Conservation (phyloP, 2,797 vertebrate genomes). For the Leptatherina wallacei region DNA sequence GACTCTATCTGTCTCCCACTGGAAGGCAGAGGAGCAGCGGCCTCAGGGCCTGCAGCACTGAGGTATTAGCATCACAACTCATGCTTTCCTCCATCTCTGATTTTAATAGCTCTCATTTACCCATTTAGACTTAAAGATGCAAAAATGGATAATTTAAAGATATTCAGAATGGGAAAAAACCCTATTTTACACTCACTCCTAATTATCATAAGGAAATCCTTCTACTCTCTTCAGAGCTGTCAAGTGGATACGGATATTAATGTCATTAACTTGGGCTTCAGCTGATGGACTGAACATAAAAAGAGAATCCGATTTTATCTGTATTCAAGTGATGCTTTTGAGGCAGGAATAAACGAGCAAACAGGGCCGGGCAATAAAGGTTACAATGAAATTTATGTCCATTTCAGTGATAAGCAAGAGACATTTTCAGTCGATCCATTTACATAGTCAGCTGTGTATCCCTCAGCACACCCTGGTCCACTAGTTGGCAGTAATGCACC, state of each 20-base stretch:
- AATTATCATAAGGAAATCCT: slow-evolving; percentile 53
- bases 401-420: too few relatives aligned
- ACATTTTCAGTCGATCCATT: too few relatives aligned
- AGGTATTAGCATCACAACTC: slow-evolving; percentile 60
- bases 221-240: slow-evolving; percentile 38
- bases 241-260: slow-evolving; percentile 46
- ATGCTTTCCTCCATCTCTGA: slow-evolving; percentile 45
- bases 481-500: too few relatives aligned
- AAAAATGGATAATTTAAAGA: slow-evolving; percentile 76
- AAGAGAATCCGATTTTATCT: background rate
- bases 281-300: slow-evolving; percentile 32
- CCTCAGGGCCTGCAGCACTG: slow-evolving; percentile 57
- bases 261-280: slow-evolving; percentile 27
- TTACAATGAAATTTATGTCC: too few relatives aligned
- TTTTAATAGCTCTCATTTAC: slow-evolving; percentile 67
- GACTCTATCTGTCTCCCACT: slow-evolving; percentile 78
- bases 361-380: background rate
- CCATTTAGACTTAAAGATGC: slow-evolving; percentile 73
- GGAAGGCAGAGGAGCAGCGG: slow-evolving; percentile 65
- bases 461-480: too few relatives aligned
- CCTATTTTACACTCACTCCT: slow-evolving; percentile 43
- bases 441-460: too few relatives aligned
- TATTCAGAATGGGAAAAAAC: slow-evolving; percentile 59
- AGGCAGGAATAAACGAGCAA: slow-evolving; percentile 25
- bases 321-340: slow-evolving; percentile 17